A percentile compares a stretch with the other conserved stretches of the same genome.
phyloP scores from a whole-genome alignment of 2,113 vertebrate genomes.

The Gymnocephalus cernua region DNA sequence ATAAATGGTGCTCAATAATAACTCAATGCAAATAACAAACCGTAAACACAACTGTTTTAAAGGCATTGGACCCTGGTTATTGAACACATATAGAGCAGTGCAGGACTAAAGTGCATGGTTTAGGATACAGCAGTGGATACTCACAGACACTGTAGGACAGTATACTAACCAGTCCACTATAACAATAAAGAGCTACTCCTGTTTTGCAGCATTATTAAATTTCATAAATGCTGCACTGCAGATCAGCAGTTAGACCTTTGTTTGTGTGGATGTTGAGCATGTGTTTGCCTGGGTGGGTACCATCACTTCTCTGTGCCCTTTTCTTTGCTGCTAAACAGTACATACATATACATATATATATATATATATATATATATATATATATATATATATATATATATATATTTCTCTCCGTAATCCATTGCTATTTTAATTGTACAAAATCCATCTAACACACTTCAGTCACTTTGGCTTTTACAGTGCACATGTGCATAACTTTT shows the following conservation, averaged over 20 bases:
- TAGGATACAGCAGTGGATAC: not conserved
- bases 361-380: too few relatives aligned
- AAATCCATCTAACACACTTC: not conserved
- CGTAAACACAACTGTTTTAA: not conserved
- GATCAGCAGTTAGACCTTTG: slow-evolving; percentile 10
- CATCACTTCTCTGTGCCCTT: slow-evolving; percentile 44
- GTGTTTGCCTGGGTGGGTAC: slow-evolving; percentile 16
- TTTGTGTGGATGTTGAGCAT: slow-evolving; percentile 20
- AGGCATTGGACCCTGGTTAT: not conserved
- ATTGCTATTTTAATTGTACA: not conserved
- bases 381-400: too few relatives aligned
- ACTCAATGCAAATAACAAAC: not conserved
- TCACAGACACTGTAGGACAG: not conserved
- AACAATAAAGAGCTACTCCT: not conserved
- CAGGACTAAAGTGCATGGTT: not conserved
- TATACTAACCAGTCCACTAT: not conserved
- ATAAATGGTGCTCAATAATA: not conserved
- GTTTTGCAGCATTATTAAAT: slow-evolving; percentile 15
- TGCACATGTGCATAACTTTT: not conserved
- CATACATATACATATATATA: too few relatives aligned
- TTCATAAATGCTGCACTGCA: slow-evolving; percentile 13
- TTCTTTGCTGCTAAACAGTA: slow-evolving; percentile 35
- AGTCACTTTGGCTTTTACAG: not conserved
- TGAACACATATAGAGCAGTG: not conserved
- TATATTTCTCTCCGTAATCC: not conserved